A percentile compares a stretch with the other conserved stretches of the same genome.
Conservation (phyloP, 1,140 invertebrate species). For the Polyergus mexicanus region DNA sequence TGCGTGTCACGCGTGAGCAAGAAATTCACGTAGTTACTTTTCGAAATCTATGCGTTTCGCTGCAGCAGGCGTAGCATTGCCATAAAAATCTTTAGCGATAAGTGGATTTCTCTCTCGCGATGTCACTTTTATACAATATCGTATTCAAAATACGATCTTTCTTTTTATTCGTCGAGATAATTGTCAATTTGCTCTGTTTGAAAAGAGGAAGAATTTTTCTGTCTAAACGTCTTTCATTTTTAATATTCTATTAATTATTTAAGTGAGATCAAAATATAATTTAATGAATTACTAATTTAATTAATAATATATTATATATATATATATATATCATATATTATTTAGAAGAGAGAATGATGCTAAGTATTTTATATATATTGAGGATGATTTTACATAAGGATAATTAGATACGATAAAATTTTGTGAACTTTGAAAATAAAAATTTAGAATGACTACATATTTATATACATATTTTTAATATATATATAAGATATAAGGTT, state of each 20-base stretch:
- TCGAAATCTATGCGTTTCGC: slow-evolving; percentile 62
- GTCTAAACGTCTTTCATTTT: not conserved
- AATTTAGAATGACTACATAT: not conserved
- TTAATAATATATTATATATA: not conserved
- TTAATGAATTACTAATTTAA: not conserved
- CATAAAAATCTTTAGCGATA: slow-evolving; percentile 69
- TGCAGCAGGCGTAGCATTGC: slow-evolving; percentile 43
- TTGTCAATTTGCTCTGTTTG: slow-evolving; percentile 10
- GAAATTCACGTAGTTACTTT: slow-evolving; percentile 60
- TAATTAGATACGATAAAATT: not conserved
- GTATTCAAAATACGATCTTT: slow-evolving; percentile 72
- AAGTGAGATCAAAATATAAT: not conserved
- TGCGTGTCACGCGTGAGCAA: slow-evolving; percentile 12
- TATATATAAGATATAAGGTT: not conserved
- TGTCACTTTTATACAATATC: slow-evolving; percentile 57
- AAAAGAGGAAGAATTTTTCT: slow-evolving; percentile 32
- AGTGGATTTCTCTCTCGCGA: slow-evolving; percentile 69
- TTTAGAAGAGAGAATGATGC: not conserved
- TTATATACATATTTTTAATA: too few species aligned
- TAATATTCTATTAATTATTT: not conserved
- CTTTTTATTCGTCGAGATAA: slow-evolving; percentile 40
- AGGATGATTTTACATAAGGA: not conserved
- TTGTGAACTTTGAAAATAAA: not conserved
- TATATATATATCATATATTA: too few species aligned
- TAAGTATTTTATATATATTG: not conserved